Base-by-base conservation (phyloP, 2,888 invertebrate genomes). In the Tiliacea aurago region DNA sequence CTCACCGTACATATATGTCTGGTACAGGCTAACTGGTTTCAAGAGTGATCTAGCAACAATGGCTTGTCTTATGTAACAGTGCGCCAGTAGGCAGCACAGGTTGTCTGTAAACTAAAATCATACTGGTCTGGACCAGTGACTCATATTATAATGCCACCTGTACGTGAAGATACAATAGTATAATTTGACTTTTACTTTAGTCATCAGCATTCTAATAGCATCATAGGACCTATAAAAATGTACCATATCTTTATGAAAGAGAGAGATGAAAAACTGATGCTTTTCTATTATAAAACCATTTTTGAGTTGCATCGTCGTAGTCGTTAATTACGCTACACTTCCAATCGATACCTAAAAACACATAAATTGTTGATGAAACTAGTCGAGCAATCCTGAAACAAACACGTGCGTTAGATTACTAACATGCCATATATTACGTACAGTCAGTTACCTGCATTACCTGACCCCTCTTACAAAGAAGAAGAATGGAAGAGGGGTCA, bases 31-130 rank as follows among this genome's bases (percentile, higher is more conserved):
- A 33, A 64, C 64, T 18, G n/a, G 55, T 53, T 55, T 9, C 2
- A 72, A 15, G 37, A 20, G 3, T 33, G 15, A 53, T 45, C 20
- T 49, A 15, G 11, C 28, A 18, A 23, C 49, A 63, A n/a, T n/a
- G n/a, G n/a, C 41, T 47, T 7, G 2, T 5, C 20, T 76, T 49
- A 68, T 43, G 41, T 53, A 75, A 67, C n/a, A n/a, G 1, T 68
- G 11, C 10, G 18, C 53, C 23, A 45, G 23, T 23, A 20, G 13
- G 4, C 7, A 45, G n/a, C 18, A 61, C 67, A 61, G 41, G 53
- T 67, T 33, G 23, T 47, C 55, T 72, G 5, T 13, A 61, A 23
- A 5, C 41, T n/a, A 18, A n/a, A n/a, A n/a, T n/a, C n/a, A n/a
- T n/a, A n/a, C n/a, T n/a, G n/a, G n/a, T n/a, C n/a, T n/a, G n/a